Conservation (phyloP, 2,888 invertebrate genomes). For the Xylophagus ater region DNA sequence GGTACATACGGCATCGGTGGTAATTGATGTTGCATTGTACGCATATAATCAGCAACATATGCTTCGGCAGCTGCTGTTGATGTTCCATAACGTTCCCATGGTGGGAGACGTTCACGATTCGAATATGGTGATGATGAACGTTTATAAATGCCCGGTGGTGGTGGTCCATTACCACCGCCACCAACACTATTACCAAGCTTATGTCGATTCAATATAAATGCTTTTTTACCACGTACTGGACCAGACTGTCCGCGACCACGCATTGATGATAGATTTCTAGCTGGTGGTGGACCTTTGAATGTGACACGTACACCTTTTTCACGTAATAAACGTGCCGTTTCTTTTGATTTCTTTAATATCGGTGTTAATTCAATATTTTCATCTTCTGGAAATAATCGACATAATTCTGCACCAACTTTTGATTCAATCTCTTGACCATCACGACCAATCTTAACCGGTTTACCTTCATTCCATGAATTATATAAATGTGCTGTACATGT, state of each 20-base stretch:
- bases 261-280: conserved; percentile 38
- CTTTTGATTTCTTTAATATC: conserved; percentile 73
- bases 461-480: conserved; percentile 97
- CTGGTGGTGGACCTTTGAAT: conserved; percentile 41
- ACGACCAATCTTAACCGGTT: conserved; percentile 97
- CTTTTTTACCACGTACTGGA: conserved; percentile 44
- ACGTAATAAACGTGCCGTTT: conserved; percentile 57
- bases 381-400: conserved; percentile 83
- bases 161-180: conserved; percentile 18
- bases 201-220: conserved; percentile 53
- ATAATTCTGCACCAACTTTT: conserved; percentile 86
- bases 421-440: conserved; percentile 98
- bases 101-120: conserved; percentile 45
- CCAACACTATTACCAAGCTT: conserved; percentile 38
- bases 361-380: conserved; percentile 82
- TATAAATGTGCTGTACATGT: conserved; percentile 84
- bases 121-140: conserved; percentile 48
- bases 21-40: conserved; percentile 74
- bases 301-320: conserved; percentile 37
- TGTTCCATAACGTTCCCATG: conserved; percentile 50
- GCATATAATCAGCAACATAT: conserved; percentile 80
- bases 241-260: conserved; percentile 41
- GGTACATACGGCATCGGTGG: conserved; percentile 78
- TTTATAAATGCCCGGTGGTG: conserved; percentile 24
- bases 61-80: conserved; percentile 69